Evolutionary conservation across 2,113 vertebrate species (phyloP).

Genomic region (Strix aluco): DNA sequence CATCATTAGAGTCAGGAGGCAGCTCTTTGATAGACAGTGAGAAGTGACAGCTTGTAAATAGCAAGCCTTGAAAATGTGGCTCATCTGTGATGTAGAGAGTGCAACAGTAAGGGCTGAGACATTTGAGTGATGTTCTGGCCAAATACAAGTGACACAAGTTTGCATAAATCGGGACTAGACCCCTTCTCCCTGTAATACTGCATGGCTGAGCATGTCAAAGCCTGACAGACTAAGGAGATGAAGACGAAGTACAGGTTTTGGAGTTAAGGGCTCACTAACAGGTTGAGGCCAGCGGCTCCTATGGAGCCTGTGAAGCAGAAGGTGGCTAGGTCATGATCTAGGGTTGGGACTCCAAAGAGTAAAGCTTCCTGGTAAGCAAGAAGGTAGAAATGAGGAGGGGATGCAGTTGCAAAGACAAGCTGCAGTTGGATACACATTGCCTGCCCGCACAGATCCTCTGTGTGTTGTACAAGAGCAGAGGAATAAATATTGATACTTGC

Average conservation of each 20-base stretch:
- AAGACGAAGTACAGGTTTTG: not conserved
- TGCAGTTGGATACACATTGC: not conserved
- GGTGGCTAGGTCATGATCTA: not conserved
- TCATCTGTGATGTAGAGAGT: not conserved
- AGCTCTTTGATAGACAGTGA: conserved; percentile 44
- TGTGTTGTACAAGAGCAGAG: not conserved
- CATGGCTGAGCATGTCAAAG: not conserved
- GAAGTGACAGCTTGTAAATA: conserved; percentile 50
- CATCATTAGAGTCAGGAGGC: conserved; percentile 22
- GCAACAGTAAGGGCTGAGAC: not conserved
- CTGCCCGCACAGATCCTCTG: not conserved
- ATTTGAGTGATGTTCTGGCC: conserved; percentile 28
- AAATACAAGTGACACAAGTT: not conserved
- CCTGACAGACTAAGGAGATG: not conserved
- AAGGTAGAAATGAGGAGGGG: not conserved
- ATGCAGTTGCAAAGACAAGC: not conserved
- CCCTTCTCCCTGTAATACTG: not conserved
- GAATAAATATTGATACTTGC: not conserved
- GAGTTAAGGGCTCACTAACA: not conserved
- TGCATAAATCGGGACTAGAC: not conserved
- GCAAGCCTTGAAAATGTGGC: conserved; percentile 11
- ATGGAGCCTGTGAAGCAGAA: not conserved
- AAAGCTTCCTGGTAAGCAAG: not conserved
- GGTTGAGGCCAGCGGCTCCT: not conserved
- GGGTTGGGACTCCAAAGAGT: not conserved